phyloP scores from a whole-genome alignment of 1,140 invertebrate species.

The Pseudomyrmex gracilis region DNA sequence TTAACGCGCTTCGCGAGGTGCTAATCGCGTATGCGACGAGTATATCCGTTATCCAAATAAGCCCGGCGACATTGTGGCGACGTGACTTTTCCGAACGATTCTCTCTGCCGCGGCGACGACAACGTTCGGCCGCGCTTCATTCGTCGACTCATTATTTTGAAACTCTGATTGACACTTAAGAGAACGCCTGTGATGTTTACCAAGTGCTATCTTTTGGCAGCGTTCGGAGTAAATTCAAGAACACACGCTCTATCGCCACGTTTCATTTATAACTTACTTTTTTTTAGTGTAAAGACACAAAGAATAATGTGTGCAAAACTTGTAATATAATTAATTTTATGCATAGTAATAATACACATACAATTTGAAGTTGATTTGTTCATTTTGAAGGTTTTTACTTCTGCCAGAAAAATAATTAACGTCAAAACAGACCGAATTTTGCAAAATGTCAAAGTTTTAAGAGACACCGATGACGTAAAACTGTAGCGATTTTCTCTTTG shows the following conservation, averaged over 20 bases:
- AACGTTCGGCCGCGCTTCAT: not conserved
- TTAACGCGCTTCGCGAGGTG: constrained; percentile 61
- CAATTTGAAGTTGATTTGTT: not conserved
- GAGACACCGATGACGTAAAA: not conserved
- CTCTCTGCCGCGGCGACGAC: not conserved
- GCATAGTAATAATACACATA: too few relatives aligned
- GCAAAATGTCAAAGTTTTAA: too few relatives aligned
- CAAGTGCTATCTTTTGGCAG: not conserved
- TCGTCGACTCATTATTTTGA: constrained; percentile 8
- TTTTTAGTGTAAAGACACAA: not conserved
- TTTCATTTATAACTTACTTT: not conserved
- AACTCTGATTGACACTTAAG: constrained; percentile 4
- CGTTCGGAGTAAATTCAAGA: not conserved
- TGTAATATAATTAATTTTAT: not conserved
- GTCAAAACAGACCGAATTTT: not conserved
- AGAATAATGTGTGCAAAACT: not conserved
- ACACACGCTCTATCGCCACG: not conserved
- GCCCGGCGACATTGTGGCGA: constrained; percentile 8
- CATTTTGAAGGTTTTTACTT: not conserved
- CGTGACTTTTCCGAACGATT: constrained; percentile 36
- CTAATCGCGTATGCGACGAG: constrained; percentile 60
- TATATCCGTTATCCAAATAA: constrained; percentile 59
- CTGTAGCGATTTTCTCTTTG: not conserved
- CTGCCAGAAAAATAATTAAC: constrained; percentile 3
- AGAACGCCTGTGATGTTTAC: constrained; percentile 21